Conservation (phyloP, 2,797 vertebrate genomes). For the Trematomus bernacchii region DNA sequence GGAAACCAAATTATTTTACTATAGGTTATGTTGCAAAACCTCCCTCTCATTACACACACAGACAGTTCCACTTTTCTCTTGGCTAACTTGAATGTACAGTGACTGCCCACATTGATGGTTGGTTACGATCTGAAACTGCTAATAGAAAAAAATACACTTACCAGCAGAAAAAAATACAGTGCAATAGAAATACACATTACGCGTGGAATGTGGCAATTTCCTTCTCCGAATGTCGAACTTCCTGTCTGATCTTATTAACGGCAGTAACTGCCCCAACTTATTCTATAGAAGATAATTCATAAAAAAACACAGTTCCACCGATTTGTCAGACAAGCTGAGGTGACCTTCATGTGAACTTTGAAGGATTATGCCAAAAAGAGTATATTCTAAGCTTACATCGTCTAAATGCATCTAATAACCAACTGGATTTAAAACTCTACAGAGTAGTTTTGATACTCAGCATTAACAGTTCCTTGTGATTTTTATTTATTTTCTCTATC, state of each 20-base stretch:
- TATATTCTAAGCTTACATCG: neutral
- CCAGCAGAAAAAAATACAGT: neutral
- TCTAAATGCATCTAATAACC: neutral
- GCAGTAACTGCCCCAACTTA: neutral
- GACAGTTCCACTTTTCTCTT: constrained; percentile 1
- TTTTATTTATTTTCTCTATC: no score
- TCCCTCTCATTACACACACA: neutral
- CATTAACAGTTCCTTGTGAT: no score
- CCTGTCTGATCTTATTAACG: constrained; percentile 15
- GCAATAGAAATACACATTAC: neutral
- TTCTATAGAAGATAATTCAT: constrained; percentile 15
- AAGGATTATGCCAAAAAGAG: neutral
- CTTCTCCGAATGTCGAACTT: constrained; percentile 20
- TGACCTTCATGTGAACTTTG: neutral
- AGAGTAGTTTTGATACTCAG: no score
- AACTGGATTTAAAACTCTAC: no score
- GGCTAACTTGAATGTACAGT: constrained; percentile 37
- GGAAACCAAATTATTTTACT: constrained; percentile 35
- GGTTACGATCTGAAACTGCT: constrained; percentile 7
- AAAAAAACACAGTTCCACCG: neutral
- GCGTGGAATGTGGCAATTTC: constrained; percentile 21
- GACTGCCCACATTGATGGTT: neutral
- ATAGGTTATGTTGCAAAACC: constrained; percentile 12
- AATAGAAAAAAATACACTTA: neutral
- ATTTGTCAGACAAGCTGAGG: neutral